These are phyloP conservation scores for Phragmatobia fuliginosa DNA, from an alignment of 2,888 invertebrate species.

Conservation along the genomic window DNA sequence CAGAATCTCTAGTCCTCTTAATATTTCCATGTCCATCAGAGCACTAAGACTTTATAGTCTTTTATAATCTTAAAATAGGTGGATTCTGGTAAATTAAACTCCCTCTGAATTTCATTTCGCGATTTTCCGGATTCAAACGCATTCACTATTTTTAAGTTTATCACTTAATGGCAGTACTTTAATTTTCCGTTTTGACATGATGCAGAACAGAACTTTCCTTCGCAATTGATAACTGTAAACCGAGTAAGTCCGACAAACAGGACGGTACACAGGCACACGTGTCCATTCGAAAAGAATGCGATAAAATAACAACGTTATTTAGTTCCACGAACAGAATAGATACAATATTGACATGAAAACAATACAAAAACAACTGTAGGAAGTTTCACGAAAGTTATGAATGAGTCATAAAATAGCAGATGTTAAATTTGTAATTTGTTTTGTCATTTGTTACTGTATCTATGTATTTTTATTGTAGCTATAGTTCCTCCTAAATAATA, in stretches of 20 bases:
- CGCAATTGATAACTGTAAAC: slow-evolving; percentile 32
- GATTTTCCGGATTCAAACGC: slow-evolving; percentile 43
- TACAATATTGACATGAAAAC: too few species aligned
- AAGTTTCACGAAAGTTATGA: too few species aligned
- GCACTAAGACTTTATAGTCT: slow-evolving; percentile 40
- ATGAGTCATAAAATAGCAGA: too few species aligned
- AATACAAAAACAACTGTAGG: too few species aligned
- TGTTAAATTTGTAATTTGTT: too few species aligned
- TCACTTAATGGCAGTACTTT: slow-evolving; percentile 14
- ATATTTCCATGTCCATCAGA: slow-evolving; percentile 33
- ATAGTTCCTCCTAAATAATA: too few species aligned
- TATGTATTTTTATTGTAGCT: too few species aligned
- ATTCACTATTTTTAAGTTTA: slow-evolving; percentile 25
- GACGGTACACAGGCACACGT: slow-evolving; percentile 21
- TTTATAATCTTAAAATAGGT: slow-evolving; percentile 35
- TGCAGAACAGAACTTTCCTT: slow-evolving; percentile 32
- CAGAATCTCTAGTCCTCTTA: slow-evolving; percentile 32
- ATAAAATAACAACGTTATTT: slow-evolving; percentile 18
- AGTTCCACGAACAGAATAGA: too few species aligned
- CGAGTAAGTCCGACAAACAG: slow-evolving; percentile 33
- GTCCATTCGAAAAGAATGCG: slow-evolving; percentile 30
- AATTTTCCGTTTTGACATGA: slow-evolving; percentile 15
- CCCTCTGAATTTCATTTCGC: slow-evolving; percentile 40
- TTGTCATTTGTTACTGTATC: too few species aligned
- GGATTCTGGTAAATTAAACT: slow-evolving; percentile 38